Percentiles rank a stretch among this genome's conserved stretches.
Conservation (phyloP, 2,888 invertebrate species). For the Troilus luridus region DNA sequence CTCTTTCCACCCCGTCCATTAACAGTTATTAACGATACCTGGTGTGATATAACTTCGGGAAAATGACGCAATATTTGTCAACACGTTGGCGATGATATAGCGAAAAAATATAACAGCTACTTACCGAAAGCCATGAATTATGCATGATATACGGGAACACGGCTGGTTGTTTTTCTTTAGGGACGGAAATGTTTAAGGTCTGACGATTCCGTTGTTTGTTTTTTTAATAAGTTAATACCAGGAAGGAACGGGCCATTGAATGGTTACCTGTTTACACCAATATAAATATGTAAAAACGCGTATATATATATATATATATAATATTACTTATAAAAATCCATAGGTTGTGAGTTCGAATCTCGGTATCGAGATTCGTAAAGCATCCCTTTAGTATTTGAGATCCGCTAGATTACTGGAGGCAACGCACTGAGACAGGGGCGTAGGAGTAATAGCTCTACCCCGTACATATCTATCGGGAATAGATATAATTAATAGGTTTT, state of each 20-base stretch:
- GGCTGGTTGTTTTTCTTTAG: neutral
- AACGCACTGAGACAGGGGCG: too few relatives aligned
- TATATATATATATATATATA: neutral
- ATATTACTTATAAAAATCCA: neutral
- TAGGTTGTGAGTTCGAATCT: too few relatives aligned
- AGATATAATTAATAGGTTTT: too few relatives aligned
- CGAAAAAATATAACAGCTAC: neutral
- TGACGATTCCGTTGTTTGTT: neutral
- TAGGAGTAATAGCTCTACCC: too few relatives aligned
- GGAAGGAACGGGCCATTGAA: neutral
- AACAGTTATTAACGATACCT: neutral
- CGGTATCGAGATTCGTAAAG: too few relatives aligned
- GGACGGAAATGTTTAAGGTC: neutral
- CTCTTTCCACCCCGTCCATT: neutral
- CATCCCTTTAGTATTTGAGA: too few relatives aligned
- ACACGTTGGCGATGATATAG: neutral
- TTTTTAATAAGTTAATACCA: neutral
- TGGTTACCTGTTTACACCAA: neutral
- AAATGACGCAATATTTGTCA: constrained; percentile 27
- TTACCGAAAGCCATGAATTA: constrained; percentile 18
- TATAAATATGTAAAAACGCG: too few relatives aligned
- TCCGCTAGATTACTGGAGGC: too few relatives aligned
- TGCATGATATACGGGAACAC: neutral
- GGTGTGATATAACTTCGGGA: neutral
- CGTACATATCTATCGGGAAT: too few relatives aligned